These are phyloP conservation scores for Antigone vipio DNA, from an alignment of 2,113 vertebrate species.

Conservation along the genomic window DNA sequence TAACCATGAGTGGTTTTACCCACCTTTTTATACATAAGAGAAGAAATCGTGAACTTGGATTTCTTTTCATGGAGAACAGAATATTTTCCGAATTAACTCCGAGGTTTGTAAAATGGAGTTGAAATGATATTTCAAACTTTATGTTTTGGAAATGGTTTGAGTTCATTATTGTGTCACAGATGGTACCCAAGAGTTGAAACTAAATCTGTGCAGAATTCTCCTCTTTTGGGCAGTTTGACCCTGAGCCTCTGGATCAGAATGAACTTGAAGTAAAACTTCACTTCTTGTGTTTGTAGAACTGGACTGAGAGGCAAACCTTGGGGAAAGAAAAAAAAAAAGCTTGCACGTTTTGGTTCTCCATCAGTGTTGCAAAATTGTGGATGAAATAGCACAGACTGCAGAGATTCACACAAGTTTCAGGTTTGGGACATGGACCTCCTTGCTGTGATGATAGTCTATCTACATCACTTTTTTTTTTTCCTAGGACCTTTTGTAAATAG, in stretches of 20 bases:
- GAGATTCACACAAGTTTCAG: not conserved
- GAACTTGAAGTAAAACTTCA: not conserved
- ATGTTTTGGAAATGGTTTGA: too few relatives aligned
- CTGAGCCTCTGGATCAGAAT: not conserved
- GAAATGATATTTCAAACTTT: not conserved
- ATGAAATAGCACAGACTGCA: not conserved
- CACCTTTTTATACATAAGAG: not conserved
- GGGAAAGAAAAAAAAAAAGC: not conserved
- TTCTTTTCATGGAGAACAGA: not conserved
- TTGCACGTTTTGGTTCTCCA: accelerated
- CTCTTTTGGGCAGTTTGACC: not conserved
- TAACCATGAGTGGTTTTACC: not conserved
- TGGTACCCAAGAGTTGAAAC: not conserved
- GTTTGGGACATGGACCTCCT: not conserved
- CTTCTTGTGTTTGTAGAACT: not conserved
- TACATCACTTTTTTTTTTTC: not conserved
- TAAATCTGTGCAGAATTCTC: not conserved
- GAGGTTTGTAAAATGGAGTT: not conserved
- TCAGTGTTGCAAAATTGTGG: not conserved
- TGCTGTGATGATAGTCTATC: not conserved
- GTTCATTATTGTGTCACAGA: not conserved
- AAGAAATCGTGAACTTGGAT: not conserved
- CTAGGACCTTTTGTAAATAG: too few relatives aligned
- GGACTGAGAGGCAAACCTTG: not conserved
- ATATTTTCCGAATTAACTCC: not conserved